Conservation (phyloP, 2,113 vertebrate genomes). For the Melanostigma gelatinosum region DNA sequence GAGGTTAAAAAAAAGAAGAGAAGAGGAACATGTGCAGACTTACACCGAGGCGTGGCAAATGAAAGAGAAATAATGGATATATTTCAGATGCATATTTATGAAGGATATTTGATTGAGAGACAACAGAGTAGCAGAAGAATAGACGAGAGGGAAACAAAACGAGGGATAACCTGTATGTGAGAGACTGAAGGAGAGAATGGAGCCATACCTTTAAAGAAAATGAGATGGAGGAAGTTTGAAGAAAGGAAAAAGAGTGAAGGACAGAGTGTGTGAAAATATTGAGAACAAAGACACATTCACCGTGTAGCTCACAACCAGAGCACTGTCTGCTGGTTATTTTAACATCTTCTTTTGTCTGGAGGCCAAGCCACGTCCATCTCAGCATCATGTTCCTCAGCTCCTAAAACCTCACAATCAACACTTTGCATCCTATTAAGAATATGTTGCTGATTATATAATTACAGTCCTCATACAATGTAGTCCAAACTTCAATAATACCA, state of each 20-base stretch:
- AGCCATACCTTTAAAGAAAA: conserved; percentile 26
- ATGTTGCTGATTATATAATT: conserved; percentile 39
- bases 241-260: background rate
- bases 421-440: conserved; percentile 15
- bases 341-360: background rate
- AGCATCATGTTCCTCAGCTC: conserved; percentile 36
- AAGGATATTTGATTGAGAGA: background rate
- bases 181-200: conserved; percentile 38
- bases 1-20: conserved; percentile 12
- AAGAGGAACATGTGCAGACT: conserved; percentile 22
- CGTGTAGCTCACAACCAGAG: background rate
- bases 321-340: conserved; percentile 14
- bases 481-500: conserved; percentile 15
- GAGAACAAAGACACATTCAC: conserved; percentile 52
- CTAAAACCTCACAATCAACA: conserved; percentile 25
- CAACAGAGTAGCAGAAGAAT: background rate
- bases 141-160: background rate
- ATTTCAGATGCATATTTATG: background rate
- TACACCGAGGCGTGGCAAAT: background rate
- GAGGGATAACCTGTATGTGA: conserved; percentile 38
- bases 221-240: conserved; percentile 45
- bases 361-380: conserved; percentile 1
- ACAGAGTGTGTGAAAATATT: conserved; percentile 17
- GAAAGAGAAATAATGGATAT: background rate
- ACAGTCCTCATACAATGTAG: conserved; percentile 34